Percentiles rank a stretch among this genome's conserved stretches.
Evolutionary conservation across 2,797 vertebrate genomes (phyloP).

Genomic region (Taenioides sp.): DNA sequence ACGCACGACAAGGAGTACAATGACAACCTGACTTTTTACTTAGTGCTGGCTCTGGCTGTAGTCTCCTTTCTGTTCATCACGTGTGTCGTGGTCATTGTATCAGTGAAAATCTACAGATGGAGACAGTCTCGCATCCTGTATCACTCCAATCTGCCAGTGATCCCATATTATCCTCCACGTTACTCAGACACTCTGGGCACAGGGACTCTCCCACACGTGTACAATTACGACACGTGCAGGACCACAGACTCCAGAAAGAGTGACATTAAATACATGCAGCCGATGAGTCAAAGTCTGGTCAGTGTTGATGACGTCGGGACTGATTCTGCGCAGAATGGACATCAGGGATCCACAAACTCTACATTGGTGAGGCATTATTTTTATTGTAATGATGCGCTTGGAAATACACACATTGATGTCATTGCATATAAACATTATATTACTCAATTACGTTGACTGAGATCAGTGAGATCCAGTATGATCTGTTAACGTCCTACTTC

Average conservation of each 20-base stretch:
- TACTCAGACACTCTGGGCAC: too few species aligned
- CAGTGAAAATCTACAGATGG: background rate
- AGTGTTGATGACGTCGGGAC: background rate
- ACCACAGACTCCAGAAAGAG: too few species aligned
- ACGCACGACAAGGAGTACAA: conserved; percentile 17
- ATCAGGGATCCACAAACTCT: background rate
- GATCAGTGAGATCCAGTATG: too few species aligned
- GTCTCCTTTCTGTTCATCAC: conserved; percentile 16
- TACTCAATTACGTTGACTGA: too few species aligned
- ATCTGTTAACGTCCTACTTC: too few species aligned
- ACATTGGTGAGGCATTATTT: conserved; percentile 19
- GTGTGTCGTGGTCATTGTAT: conserved; percentile 14
- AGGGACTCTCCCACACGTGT: background rate
- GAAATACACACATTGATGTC: too few species aligned
- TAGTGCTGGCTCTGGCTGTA: conserved; percentile 15
- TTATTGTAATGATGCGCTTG: background rate
- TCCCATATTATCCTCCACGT: conserved; percentile 33
- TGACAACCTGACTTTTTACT: conserved; percentile 19
- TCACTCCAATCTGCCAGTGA: conserved; percentile 31
- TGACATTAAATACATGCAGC: background rate
- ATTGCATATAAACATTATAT: too few species aligned
- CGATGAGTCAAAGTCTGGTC: conserved; percentile 17
- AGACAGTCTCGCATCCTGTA: too few species aligned
- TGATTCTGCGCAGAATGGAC: conserved; percentile 1
- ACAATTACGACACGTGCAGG: too few species aligned